Conservation (phyloP, 2,888 invertebrate species). For the Scaptomyza reducta region DNA sequence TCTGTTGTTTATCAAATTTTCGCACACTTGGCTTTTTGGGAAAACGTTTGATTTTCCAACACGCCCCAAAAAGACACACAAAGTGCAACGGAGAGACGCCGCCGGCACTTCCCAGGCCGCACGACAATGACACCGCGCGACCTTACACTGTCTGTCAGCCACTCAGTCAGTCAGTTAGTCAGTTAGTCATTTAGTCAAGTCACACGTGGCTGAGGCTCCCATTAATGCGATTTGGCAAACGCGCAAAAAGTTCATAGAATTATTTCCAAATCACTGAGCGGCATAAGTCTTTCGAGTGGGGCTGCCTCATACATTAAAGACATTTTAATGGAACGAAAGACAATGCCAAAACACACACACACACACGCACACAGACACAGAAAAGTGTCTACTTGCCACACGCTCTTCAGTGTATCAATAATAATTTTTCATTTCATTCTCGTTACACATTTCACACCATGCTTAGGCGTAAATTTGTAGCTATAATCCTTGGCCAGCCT, state of each 20-base stretch:
- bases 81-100: slow-evolving; percentile 62
- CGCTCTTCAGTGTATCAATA: slow-evolving; percentile 45
- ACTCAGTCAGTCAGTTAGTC: slow-evolving; percentile 29
- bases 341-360: slow-evolving; percentile 60
- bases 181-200: slow-evolving; percentile 43
- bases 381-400: slow-evolving; percentile 7
- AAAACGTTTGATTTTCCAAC: slow-evolving; percentile 68
- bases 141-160: slow-evolving; percentile 35
- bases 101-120: slow-evolving; percentile 66
- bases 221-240: slow-evolving; percentile 78
- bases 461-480: slow-evolving; percentile 75
- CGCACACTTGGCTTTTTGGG: slow-evolving; percentile 72
- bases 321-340: slow-evolving; percentile 66
- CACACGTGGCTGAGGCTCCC: slow-evolving; percentile 69
- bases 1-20: slow-evolving; percentile 75
- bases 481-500: slow-evolving; percentile 60
- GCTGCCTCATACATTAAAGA: slow-evolving; percentile 62
- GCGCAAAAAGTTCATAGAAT: slow-evolving; percentile 74
- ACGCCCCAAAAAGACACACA: slow-evolving; percentile 63
- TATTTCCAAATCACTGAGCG: slow-evolving; percentile 81
- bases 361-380: no score
- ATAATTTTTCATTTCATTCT: slow-evolving; percentile 48
- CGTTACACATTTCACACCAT: slow-evolving; percentile 68
- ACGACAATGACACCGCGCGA: slow-evolving; percentile 72
- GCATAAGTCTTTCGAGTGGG: slow-evolving; percentile 56